Conservation (phyloP, 2,888 invertebrate genomes). For the Alloscopus bannaensis region DNA sequence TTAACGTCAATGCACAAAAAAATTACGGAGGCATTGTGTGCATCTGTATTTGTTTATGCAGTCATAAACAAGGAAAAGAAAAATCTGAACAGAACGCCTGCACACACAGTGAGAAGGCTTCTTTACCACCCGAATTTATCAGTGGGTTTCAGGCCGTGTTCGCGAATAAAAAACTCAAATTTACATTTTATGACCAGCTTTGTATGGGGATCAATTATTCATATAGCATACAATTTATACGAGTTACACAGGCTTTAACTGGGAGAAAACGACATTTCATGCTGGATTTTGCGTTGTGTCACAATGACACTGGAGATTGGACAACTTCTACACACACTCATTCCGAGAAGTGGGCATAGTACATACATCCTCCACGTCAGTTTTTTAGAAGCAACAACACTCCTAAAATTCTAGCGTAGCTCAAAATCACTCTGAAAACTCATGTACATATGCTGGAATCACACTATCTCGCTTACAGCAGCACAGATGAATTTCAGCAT, state of each 20-base stretch:
- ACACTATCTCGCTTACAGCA: too few relatives aligned
- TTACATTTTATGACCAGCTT: constrained; percentile 28
- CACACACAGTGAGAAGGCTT: too few relatives aligned
- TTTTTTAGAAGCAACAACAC: too few relatives aligned
- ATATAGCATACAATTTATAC: constrained; percentile 11
- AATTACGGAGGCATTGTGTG: not conserved
- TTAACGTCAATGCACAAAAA: constrained; percentile 25
- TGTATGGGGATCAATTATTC: constrained; percentile 28
- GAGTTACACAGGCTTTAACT: not conserved
- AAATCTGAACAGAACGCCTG: too few relatives aligned
- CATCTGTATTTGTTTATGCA: constrained; percentile 16
- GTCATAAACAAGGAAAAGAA: constrained; percentile 18
- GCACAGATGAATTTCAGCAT: too few relatives aligned
- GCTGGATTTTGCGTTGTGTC: constrained; percentile 15
- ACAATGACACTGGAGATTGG: constrained; percentile 6
- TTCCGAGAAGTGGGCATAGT: too few relatives aligned
- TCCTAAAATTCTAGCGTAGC: too few relatives aligned
- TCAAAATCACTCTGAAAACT: not conserved
- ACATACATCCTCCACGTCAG: too few relatives aligned
- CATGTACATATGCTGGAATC: too few relatives aligned
- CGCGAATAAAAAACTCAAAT: constrained; percentile 21
- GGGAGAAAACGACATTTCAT: constrained; percentile 8
- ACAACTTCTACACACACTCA: too few relatives aligned
- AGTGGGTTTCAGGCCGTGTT: constrained; percentile 25
- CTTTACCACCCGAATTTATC: constrained; percentile 8